phyloP scores from a whole-genome alignment of 2,797 vertebrate species.

The Hydrocynus forskahlii region DNA sequence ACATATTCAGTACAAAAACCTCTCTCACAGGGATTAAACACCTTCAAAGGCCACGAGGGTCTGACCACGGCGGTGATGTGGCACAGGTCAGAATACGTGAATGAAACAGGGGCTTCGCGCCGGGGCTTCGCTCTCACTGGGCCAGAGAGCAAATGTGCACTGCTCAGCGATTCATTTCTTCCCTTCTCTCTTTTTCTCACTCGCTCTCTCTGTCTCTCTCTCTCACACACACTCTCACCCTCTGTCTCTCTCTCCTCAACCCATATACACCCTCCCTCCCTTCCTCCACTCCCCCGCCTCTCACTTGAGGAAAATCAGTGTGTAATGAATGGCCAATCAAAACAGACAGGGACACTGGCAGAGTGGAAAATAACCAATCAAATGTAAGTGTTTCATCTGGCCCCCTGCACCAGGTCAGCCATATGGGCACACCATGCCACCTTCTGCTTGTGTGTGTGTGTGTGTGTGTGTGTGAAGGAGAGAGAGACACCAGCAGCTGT shows the following conservation, averaged over 20 bases:
- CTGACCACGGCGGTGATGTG: conserved; percentile 33
- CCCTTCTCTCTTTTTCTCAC: conserved; percentile 64
- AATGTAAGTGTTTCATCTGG: conserved; percentile 73
- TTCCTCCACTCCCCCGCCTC: conserved; percentile 24
- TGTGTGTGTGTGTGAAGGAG: background rate
- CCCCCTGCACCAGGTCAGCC: conserved; percentile 57
- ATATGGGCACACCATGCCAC: conserved; percentile 59
- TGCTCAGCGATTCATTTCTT: conserved; percentile 72
- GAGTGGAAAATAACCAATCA: conserved; percentile 64
- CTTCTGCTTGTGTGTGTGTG: conserved; percentile 53
- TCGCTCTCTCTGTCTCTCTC: conserved; percentile 61
- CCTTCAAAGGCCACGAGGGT: conserved; percentile 29
- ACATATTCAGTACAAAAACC: conserved; percentile 35
- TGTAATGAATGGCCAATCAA: conserved; percentile 80
- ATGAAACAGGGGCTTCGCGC: conserved; percentile 24
- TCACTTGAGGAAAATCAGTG: conserved; percentile 73
- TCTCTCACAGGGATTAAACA: conserved; percentile 45
- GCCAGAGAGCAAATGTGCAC: conserved; percentile 67
- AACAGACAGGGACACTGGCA: conserved; percentile 76
- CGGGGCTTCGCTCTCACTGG: conserved; percentile 24
- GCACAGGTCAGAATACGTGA: conserved; percentile 19
- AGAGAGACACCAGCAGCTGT: conserved; percentile 50
- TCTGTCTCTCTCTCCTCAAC: conserved; percentile 55
- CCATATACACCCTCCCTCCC: conserved; percentile 60
- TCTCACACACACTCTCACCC: conserved; percentile 46